phyloP scores from a whole-genome alignment of 2,888 invertebrate species.

The Ametastegia equiseti region DNA sequence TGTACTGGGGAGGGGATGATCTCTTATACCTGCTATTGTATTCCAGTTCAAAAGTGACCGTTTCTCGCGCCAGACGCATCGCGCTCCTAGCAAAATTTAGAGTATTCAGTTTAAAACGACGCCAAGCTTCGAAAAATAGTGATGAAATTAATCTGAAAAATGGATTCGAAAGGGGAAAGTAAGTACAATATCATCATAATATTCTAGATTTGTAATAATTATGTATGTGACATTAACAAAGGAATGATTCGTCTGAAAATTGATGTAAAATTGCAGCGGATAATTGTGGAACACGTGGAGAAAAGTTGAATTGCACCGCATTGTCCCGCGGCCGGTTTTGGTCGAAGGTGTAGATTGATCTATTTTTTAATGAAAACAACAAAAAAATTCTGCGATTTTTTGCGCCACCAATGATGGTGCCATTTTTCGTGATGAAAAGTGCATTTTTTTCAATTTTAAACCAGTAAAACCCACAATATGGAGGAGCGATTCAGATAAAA shows the following conservation, averaged over 20 bases:
- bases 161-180: too few relatives aligned
- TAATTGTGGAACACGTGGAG: constrained; percentile 17
- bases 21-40: neutral
- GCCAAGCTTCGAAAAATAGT: too few relatives aligned
- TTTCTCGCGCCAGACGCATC: neutral
- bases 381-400: neutral
- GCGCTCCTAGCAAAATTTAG: neutral
- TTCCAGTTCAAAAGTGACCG: neutral
- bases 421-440: constrained; percentile 7
- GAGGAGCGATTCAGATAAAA: neutral
- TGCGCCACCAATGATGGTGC: neutral
- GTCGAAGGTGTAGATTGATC: neutral
- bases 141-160: too few relatives aligned
- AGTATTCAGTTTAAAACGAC: too few relatives aligned
- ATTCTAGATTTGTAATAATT: too few relatives aligned
- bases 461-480: too few relatives aligned
- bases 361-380: neutral
- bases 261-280: neutral
- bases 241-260: too few relatives aligned
- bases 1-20: neutral
- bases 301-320: neutral
- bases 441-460: neutral
- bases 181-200: too few relatives aligned
- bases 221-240: too few relatives aligned
- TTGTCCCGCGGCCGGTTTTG: neutral